Conservation (phyloP, 2,113 vertebrate genomes). For the human (Homo sapiens) region DNA sequence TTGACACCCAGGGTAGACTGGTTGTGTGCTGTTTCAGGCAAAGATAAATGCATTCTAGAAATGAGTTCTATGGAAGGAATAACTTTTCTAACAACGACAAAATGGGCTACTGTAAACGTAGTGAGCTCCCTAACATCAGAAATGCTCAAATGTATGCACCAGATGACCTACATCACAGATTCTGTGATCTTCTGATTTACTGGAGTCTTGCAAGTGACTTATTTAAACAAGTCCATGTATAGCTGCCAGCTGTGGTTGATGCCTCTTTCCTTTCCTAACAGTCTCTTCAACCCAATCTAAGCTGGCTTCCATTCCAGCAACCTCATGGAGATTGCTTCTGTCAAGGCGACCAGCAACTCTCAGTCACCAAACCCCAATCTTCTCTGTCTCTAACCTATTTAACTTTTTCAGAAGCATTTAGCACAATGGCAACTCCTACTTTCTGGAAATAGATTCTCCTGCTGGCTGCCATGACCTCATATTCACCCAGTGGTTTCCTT, state of each 20-base stretch:
- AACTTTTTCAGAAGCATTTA: constrained; percentile 2
- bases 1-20: background rate
- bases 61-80: background rate
- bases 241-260: background rate
- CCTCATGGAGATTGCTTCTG: background rate
- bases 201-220: background rate
- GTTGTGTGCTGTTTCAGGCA: background rate
- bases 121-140: background rate
- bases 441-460: background rate
- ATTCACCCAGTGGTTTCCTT: background rate
- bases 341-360: background rate
- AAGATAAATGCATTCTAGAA: background rate
- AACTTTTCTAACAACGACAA: background rate
- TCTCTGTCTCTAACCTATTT: background rate
- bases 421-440: background rate
- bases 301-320: background rate
- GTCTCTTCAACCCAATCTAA: background rate
- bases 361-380: background rate
- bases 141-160: background rate
- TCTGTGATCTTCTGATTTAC: background rate
- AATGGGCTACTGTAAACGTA: background rate
- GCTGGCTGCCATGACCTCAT: background rate
- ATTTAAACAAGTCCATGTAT: background rate
- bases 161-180: background rate
- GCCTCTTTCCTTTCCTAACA: background rate